These are phyloP conservation scores for Metalampra italica DNA, from an alignment of 2,888 invertebrate genomes.

Conservation along the genomic window DNA sequence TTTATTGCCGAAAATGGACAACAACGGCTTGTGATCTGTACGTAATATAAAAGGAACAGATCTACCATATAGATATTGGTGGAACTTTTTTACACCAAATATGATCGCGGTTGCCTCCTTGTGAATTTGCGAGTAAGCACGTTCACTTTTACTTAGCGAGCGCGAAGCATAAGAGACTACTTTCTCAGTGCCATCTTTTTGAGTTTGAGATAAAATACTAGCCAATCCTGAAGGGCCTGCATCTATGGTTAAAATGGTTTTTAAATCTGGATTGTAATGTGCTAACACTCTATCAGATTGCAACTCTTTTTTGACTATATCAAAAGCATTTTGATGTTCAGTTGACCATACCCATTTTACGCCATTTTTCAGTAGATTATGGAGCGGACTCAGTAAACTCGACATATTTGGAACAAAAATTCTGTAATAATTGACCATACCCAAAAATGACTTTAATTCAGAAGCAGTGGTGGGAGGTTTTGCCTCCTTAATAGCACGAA, in stretches of 20 bases:
- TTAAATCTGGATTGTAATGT: slow-evolving; percentile 13
- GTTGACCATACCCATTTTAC: not conserved
- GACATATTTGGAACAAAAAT: not conserved
- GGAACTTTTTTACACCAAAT: slow-evolving; percentile 11
- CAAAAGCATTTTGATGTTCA: not conserved
- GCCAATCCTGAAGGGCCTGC: slow-evolving; percentile 19
- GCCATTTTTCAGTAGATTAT: not conserved
- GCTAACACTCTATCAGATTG: slow-evolving; percentile 13
- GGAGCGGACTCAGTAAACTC: not conserved
- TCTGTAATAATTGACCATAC: slow-evolving; percentile 2
- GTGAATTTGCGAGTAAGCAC: slow-evolving; percentile 10
- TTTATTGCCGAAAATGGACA: slow-evolving; percentile 2
- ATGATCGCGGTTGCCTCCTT: slow-evolving; percentile 13
- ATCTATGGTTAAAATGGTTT: slow-evolving; percentile 17
- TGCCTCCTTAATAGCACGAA: not conserved
- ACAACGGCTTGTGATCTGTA: slow-evolving; percentile 7
- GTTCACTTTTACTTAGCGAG: slow-evolving; percentile 4
- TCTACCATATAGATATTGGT: slow-evolving; percentile 13
- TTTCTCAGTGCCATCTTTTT: not conserved
- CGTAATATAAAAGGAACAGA: slow-evolving; percentile 4
- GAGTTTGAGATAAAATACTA: slow-evolving; percentile 19
- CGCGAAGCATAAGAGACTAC: slow-evolving; percentile 9
- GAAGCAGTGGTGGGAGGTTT: not conserved
- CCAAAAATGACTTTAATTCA: slow-evolving; percentile 1
- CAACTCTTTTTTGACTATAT: slow-evolving; percentile 2